A percentile compares a stretch with the other conserved stretches of the same genome.
Conservation (phyloP, 2,113 vertebrate genomes). For the Rhinopomastus cyanomelas region DNA sequence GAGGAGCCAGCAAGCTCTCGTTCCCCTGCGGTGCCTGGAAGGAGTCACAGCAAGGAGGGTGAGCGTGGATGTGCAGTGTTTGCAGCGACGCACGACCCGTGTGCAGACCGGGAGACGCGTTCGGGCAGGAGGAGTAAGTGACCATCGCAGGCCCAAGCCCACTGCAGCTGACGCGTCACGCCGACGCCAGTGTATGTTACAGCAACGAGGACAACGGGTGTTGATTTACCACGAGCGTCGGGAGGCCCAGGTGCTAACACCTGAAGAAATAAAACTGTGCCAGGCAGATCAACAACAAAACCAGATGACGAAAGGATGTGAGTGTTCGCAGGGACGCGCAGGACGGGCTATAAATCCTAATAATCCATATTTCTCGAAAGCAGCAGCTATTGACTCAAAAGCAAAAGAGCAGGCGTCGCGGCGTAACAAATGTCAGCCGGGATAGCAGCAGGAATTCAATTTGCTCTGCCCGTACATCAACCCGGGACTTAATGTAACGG, state of each 20-base stretch:
- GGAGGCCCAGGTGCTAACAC: slow-evolving; percentile 70
- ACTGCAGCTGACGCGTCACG: slow-evolving; percentile 70
- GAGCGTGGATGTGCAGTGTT: slow-evolving; percentile 36
- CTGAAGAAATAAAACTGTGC: slow-evolving; percentile 67
- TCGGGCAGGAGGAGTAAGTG: slow-evolving; percentile 49
- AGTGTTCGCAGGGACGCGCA: slow-evolving; percentile 62
- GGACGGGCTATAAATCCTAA: slow-evolving; percentile 73
- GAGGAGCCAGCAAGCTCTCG: background rate
- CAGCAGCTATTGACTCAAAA: slow-evolving; percentile 74
- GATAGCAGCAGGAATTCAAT: slow-evolving; percentile 74
- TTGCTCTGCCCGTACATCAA: slow-evolving; percentile 69
- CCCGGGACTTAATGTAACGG: slow-evolving; percentile 68
- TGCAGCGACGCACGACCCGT: background rate
- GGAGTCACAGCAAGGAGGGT: background rate
- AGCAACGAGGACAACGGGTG: slow-evolving; percentile 71
- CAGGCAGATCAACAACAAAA: slow-evolving; percentile 67
- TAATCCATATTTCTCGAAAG: slow-evolving; percentile 77
- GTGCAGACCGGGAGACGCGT: background rate
- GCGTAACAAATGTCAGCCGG: slow-evolving; percentile 72
- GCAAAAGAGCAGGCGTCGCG: slow-evolving; percentile 70
- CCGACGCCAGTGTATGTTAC: slow-evolving; percentile 72
- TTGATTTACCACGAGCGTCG: slow-evolving; percentile 70
- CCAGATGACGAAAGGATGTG: slow-evolving; percentile 73
- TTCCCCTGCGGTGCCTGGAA: background rate
- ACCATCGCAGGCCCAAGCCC: slow-evolving; percentile 48